Evolutionary conservation across 1,140 invertebrate genomes (phyloP).

Genomic region (Cepaea nemoralis): DNA sequence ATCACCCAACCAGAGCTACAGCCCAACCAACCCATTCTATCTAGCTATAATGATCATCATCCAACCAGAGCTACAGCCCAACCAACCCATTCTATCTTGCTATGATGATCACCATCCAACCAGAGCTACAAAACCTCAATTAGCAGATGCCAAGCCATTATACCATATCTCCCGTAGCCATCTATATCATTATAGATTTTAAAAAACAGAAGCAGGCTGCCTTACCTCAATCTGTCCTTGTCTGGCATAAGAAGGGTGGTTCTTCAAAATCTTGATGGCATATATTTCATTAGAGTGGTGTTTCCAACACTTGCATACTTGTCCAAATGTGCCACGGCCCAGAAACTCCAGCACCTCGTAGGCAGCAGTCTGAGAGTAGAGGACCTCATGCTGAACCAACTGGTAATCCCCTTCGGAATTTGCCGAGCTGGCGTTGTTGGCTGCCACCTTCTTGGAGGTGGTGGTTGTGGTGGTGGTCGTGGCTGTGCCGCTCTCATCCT

Average conservation of each 20-base stretch:
- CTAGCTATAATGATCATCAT: no score
- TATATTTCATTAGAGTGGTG: conserved; percentile 99
- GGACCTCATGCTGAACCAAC: conserved; percentile 96
- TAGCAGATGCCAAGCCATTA: no score
- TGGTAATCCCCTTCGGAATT: conserved; percentile 93
- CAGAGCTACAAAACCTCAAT: no score
- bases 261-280: conserved; percentile 99
- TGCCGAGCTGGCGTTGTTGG: conserved; percentile 75
- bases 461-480: conserved; percentile 82
- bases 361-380: conserved; percentile 90
- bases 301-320: conserved; percentile 99
- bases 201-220: no score
- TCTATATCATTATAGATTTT: no score
- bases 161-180: no score
- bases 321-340: conserved; percentile 98
- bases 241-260: conserved; percentile 99
- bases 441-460: conserved; percentile 76
- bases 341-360: conserved; percentile 99
- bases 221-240: conserved; percentile 98
- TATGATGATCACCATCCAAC: no score
- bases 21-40: no score
- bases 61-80: no score
- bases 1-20: no score
- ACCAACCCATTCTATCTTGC: no score
- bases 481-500: conserved; percentile 64